A percentile compares a stretch with the other conserved stretches of the same genome.
phyloP scores from a whole-genome alignment of 2,888 invertebrate genomes.

The Archips crataeganus region DNA sequence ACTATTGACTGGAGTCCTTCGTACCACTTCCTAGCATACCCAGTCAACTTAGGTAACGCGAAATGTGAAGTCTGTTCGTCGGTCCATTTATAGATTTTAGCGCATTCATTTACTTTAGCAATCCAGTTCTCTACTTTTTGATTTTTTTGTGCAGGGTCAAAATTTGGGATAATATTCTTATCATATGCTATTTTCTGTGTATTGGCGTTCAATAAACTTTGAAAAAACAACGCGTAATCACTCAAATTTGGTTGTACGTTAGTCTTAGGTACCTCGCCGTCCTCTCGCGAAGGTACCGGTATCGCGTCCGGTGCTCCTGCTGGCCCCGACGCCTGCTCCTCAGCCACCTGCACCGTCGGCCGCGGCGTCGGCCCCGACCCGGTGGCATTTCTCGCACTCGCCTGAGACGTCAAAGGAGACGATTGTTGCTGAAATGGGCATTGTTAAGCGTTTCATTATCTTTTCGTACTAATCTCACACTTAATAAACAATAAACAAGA shows the following conservation, averaged over 20 bases:
- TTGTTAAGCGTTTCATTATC: background rate
- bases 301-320: background rate
- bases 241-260: background rate
- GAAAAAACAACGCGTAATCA: background rate
- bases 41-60: too few species aligned
- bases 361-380: background rate
- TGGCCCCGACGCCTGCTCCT: background rate
- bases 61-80: too few species aligned
- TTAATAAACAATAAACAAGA: too few species aligned
- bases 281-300: background rate
- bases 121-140: conserved; percentile 5
- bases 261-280: background rate
- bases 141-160: conserved; percentile 13
- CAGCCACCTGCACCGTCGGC: background rate
- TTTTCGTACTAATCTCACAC: background rate
- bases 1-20: too few species aligned
- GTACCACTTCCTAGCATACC: too few species aligned
- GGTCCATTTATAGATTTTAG: conserved; percentile 4
- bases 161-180: conserved; percentile 6
- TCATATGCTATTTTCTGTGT: conserved; percentile 1
- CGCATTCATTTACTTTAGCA: conserved; percentile 6
- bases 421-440: background rate
- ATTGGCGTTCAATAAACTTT: background rate
- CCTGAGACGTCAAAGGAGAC: background rate
- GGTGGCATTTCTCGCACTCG: background rate